Conservation (phyloP, 2,113 vertebrate species). For the Triplophysa dalaica region DNA sequence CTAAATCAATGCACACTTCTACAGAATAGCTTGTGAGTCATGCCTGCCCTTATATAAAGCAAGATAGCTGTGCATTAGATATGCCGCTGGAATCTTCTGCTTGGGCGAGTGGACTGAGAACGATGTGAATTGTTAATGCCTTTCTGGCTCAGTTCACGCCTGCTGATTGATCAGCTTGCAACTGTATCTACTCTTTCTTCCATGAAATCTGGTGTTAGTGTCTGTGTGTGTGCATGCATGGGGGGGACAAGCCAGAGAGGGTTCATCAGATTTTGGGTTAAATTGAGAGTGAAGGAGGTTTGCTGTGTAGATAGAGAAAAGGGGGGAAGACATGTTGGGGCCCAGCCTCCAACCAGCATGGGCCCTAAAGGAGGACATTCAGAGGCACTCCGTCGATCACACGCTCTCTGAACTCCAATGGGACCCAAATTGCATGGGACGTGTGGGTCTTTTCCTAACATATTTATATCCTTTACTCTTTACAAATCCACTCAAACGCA, state of each 20-base stretch:
- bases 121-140: slow-evolving; percentile 92
- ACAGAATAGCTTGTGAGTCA: slow-evolving; percentile 75
- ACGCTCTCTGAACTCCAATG: slow-evolving; percentile 94
- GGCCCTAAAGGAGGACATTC: slow-evolving; percentile 89
- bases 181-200: slow-evolving; percentile 94
- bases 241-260: slow-evolving; percentile 71
- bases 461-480: slow-evolving; percentile 86
- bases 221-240: slow-evolving; percentile 53
- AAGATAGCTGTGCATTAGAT: slow-evolving; percentile 87
- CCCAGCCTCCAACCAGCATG: slow-evolving; percentile 89
- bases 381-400: slow-evolving; percentile 90
- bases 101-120: slow-evolving; percentile 87
- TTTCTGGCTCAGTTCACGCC: slow-evolving; percentile 87
- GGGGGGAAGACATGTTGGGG: slow-evolving; percentile 80
- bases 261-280: slow-evolving; percentile 95
- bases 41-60: slow-evolving; percentile 75
- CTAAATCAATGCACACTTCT: slow-evolving; percentile 53
- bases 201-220: slow-evolving; percentile 86
- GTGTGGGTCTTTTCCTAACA: slow-evolving; percentile 86
- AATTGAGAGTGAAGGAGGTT: slow-evolving; percentile 94
- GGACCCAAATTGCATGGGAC: slow-evolving; percentile 86
- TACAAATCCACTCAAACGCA: slow-evolving; percentile 62
- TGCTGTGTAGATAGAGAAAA: slow-evolving; percentile 87
- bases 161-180: slow-evolving; percentile 93
- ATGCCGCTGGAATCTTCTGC: slow-evolving; percentile 88